Evolutionary conservation across 2,113 vertebrate genomes (phyloP).

Genomic region (Chionomys nivalis): DNA sequence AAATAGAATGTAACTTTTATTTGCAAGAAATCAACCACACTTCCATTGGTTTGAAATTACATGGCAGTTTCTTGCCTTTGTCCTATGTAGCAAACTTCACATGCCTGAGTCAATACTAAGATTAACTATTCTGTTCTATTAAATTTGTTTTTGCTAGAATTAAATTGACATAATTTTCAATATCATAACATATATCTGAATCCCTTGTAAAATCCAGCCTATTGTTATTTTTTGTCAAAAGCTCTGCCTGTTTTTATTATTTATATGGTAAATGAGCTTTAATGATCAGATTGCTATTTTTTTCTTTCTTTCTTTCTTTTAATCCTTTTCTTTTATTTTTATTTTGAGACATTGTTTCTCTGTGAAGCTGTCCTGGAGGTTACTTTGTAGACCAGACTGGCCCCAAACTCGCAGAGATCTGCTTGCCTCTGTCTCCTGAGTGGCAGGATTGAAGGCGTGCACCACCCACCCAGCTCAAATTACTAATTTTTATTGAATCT

Average conservation of each 20-base stretch:
- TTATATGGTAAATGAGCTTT: neutral
- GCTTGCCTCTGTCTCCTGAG: no score
- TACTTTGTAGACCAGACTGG: neutral
- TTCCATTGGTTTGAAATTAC: conserved; percentile 8
- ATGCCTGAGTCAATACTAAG: neutral
- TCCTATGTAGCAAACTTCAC: neutral
- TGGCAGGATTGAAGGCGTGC: neutral
- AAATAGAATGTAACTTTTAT: neutral
- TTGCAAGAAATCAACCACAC: neutral
- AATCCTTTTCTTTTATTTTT: neutral
- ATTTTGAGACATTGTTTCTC: neutral
- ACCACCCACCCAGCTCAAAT: neutral
- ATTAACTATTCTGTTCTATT: neutral
- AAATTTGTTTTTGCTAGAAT: neutral
- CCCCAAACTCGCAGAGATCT: neutral
- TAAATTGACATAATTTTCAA: neutral
- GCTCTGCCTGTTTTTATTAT: neutral
- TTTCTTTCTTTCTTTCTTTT: neutral
- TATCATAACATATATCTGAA: neutral
- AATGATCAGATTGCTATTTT: neutral
- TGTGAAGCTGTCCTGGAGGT: neutral
- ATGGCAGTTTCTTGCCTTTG: neutral
- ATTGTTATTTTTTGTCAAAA: neutral
- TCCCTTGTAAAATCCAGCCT: neutral
- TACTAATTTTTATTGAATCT: conserved; percentile 15